A percentile compares a stretch with the other conserved stretches of the same genome.
These are phyloP conservation scores for Dendroctonus ponderosae DNA, from an alignment of 1,140 invertebrate species.

Conservation along the genomic window DNA sequence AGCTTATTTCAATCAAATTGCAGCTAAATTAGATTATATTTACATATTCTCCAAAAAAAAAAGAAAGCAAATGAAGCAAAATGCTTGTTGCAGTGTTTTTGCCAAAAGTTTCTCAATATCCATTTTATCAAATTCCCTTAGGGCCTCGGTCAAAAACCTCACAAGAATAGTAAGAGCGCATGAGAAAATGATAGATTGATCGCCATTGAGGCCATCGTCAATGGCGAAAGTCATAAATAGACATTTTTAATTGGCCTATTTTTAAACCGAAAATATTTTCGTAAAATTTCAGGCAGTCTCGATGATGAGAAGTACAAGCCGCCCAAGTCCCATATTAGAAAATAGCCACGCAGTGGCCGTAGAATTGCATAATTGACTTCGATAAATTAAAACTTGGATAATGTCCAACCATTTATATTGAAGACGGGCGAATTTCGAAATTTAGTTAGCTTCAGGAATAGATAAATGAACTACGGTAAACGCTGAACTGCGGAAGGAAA, in stretches of 20 bases:
- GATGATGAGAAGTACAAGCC: too few species aligned
- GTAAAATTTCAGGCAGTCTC: too few species aligned
- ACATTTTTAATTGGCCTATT: too few species aligned
- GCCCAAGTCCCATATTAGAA: background rate
- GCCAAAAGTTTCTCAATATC: background rate
- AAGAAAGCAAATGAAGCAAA: background rate
- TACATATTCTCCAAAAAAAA: background rate
- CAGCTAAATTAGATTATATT: too few species aligned
- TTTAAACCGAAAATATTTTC: too few species aligned
- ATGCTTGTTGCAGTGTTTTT: background rate
- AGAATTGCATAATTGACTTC: slow-evolving; percentile 16
- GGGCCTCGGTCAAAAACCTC: too few species aligned
- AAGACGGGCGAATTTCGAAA: slow-evolving; percentile 4
- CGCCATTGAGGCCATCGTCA: too few species aligned
- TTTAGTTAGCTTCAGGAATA: slow-evolving; percentile 14
- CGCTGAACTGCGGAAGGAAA: too few species aligned
- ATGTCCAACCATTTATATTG: slow-evolving; percentile 5
- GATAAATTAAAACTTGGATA: slow-evolving; percentile 23
- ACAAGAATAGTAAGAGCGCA: too few species aligned
- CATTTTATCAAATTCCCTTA: background rate
- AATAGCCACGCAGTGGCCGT: slow-evolving; percentile 4
- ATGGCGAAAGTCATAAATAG: too few species aligned
- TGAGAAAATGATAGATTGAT: too few species aligned
- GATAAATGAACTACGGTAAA: slow-evolving; percentile 3
- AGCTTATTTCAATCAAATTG: too few species aligned